These are phyloP conservation scores for Valencia hispanica DNA, from an alignment of 2,797 vertebrate species.

Conservation along the genomic window DNA sequence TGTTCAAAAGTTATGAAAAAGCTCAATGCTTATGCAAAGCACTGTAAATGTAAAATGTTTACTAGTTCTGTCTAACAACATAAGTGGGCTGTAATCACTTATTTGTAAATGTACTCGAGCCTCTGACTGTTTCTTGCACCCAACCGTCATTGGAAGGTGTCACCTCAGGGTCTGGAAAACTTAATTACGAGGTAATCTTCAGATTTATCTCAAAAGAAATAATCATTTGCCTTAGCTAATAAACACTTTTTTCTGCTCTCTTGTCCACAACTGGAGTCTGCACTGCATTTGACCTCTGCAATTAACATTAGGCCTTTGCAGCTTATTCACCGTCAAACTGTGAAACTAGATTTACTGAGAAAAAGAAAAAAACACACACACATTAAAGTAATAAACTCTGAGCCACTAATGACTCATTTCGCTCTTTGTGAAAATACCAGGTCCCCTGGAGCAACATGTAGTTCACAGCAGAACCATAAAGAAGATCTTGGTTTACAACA, in stretches of 20 bases:
- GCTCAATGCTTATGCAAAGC: neutral
- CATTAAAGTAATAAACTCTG: conserved; percentile 63
- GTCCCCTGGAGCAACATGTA: conserved; percentile 50
- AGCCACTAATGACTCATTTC: conserved; percentile 64
- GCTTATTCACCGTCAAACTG: conserved; percentile 63
- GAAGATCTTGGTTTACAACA: conserved; percentile 28
- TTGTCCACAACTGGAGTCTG: conserved; percentile 30
- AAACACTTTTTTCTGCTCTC: conserved; percentile 20
- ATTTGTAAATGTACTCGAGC: neutral
- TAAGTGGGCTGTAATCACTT: neutral
- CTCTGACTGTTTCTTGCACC: conserved; percentile 4
- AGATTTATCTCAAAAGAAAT: conserved; percentile 44
- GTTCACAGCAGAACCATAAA: conserved; percentile 54
- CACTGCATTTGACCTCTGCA: conserved; percentile 56
- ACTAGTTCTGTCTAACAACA: conserved; percentile 1
- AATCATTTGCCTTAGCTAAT: conserved; percentile 24
- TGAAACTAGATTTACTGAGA: conserved; percentile 58
- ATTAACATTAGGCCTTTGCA: conserved; percentile 48
- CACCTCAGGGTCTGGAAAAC: conserved; percentile 28
- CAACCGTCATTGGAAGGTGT: conserved; percentile 19
- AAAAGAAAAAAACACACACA: conserved; percentile 30
- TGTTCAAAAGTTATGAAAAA: neutral
- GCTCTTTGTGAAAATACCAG: conserved; percentile 58
- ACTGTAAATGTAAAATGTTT: conserved; percentile 3
- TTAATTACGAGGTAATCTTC: conserved; percentile 36